phyloP scores from a whole-genome alignment of 1,140 invertebrate species.

The Drosophila nigromelanica region DNA sequence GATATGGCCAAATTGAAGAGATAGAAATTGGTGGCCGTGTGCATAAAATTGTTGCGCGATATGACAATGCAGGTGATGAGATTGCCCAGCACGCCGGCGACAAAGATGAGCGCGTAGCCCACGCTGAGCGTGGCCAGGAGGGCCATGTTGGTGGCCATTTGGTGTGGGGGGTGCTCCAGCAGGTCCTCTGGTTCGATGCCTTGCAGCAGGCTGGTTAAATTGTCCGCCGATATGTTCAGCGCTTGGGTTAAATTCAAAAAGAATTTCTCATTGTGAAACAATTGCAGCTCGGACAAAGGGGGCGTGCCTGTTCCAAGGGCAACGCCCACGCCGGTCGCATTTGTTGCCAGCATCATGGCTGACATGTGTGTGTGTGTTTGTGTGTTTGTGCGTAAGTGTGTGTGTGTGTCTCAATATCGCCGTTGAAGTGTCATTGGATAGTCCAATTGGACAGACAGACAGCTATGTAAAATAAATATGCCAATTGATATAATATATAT shows the following conservation, averaged over 20 bases:
- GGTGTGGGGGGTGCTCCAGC: slow-evolving; percentile 24
- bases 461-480: slow-evolving; percentile 12
- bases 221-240: slow-evolving; percentile 78
- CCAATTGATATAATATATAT: slow-evolving; percentile 15
- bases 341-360: slow-evolving; percentile 59
- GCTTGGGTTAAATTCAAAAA: slow-evolving; percentile 78
- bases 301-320: slow-evolving; percentile 18
- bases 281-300: slow-evolving; percentile 45
- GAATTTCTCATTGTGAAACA: slow-evolving; percentile 76
- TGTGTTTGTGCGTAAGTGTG: slow-evolving; percentile 2
- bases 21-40: slow-evolving; percentile 93
- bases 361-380: slow-evolving; percentile 41
- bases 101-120: slow-evolving; percentile 90
- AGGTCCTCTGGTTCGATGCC: slow-evolving; percentile 53
- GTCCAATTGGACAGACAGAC: slow-evolving; percentile 5
- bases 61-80: slow-evolving; percentile 94
- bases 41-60: slow-evolving; percentile 91
- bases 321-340: slow-evolving; percentile 29
- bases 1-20: slow-evolving; percentile 94
- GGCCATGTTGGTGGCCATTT: slow-evolving; percentile 70
- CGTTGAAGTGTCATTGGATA: slow-evolving; percentile 32
- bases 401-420: slow-evolving; percentile 5
- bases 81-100: slow-evolving; percentile 93
- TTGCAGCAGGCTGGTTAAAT: slow-evolving; percentile 71
- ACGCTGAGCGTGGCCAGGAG: slow-evolving; percentile 87